Percentiles rank a stretch among this genome's conserved stretches.
phyloP scores from a whole-genome alignment of 2,113 vertebrate genomes.

The Regulus satrapa region DNA sequence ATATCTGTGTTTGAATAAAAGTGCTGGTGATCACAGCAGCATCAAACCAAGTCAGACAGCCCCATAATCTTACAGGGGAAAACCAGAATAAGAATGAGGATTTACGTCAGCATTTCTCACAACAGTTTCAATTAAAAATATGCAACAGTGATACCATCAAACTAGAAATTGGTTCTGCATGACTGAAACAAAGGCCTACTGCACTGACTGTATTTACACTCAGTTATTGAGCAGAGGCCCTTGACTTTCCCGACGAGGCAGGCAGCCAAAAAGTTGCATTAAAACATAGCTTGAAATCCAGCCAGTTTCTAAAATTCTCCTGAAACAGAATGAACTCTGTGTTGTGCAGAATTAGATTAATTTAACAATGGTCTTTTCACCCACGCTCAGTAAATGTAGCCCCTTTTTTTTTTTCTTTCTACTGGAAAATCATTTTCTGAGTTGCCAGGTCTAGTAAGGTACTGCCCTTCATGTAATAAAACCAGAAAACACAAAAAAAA shows the following conservation, averaged over 20 bases:
- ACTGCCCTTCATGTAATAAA: background rate
- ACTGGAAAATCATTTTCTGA: background rate
- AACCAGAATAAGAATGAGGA: constrained; percentile 42
- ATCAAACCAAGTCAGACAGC: constrained; percentile 37
- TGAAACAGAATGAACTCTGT: constrained; percentile 39
- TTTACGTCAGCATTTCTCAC: constrained; percentile 57
- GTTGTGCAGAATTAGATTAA: constrained; percentile 30
- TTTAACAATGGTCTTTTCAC: constrained; percentile 26
- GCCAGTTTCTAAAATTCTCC: constrained; percentile 59
- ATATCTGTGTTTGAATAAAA: background rate
- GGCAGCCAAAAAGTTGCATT: constrained; percentile 69
- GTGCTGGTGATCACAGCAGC: constrained; percentile 15
- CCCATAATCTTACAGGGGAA: constrained; percentile 17
- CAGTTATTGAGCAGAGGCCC: constrained; percentile 62
- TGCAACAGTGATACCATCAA: constrained; percentile 60
- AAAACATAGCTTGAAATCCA: constrained; percentile 66
- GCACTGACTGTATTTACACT: constrained; percentile 58
- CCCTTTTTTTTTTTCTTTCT: background rate
- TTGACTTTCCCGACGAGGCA: constrained; percentile 48
- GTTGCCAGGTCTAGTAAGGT: background rate
- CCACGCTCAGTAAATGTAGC: background rate
- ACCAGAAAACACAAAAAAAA: background rate
- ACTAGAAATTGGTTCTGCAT: constrained; percentile 64
- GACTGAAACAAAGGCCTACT: constrained; percentile 40
- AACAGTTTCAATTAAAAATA: constrained; percentile 66